These are phyloP conservation scores for Tamias sibiricus DNA, from an alignment of 2,113 vertebrate genomes.

Conservation along the genomic window DNA sequence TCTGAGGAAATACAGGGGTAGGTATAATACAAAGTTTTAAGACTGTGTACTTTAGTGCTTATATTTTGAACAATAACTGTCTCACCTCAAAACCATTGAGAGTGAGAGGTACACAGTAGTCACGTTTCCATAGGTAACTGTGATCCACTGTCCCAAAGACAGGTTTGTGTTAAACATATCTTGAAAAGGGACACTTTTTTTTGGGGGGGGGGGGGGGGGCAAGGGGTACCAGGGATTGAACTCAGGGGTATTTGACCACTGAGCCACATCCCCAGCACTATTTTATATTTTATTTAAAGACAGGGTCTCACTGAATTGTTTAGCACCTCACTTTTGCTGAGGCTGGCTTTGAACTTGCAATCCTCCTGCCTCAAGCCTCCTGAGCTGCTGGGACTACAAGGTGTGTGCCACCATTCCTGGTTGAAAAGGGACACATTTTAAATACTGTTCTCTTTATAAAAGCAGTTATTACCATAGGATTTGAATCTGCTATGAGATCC, in stretches of 20 bases:
- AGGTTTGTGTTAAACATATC: background rate
- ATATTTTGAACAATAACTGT: background rate
- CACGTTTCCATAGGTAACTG: background rate
- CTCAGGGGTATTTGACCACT: too few relatives aligned
- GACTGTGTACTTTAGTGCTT: background rate
- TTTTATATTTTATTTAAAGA: too few relatives aligned
- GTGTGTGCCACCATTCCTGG: too few relatives aligned
- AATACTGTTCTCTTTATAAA: conserved; percentile 28
- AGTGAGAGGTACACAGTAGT: background rate
- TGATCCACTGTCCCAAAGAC: background rate
- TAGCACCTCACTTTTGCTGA: too few relatives aligned
- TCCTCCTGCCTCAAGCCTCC: too few relatives aligned
- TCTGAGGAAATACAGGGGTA: background rate
- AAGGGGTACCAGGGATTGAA: too few relatives aligned
- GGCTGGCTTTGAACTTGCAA: too few relatives aligned
- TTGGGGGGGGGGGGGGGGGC: too few relatives aligned
- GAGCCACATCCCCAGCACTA: too few relatives aligned
- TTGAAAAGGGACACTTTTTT: background rate
- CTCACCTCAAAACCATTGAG: background rate
- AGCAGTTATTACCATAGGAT: conserved; percentile 93
- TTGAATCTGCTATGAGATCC: conserved; percentile 99
- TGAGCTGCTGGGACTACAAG: too few relatives aligned
- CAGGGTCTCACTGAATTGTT: too few relatives aligned
- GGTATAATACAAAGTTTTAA: background rate
- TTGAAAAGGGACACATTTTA: conserved; percentile 9